Base-by-base conservation (phyloP, 2,888 invertebrate genomes). In the Caenorhabditis sulstoni region DNA sequence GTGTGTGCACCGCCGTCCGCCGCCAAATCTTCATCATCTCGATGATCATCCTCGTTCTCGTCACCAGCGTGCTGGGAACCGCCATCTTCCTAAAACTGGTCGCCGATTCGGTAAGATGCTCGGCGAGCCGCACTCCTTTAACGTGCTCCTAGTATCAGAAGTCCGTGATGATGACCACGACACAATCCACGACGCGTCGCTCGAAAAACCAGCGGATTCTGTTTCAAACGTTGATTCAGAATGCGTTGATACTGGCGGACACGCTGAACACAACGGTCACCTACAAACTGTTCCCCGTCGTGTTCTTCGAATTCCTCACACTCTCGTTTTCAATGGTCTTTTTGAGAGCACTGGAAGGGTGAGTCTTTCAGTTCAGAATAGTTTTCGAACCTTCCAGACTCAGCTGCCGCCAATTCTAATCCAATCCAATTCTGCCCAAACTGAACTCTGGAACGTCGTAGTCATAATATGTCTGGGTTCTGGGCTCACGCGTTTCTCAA, bases 261-360 rank as follows among this genome's bases (percentile, higher is more conserved):
- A 75, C 64, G 20, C 39, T 67, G 22, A 75, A 75, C 37, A 75
- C 75, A 14, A 75, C 67, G 2, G 41, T 62, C 14, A 75, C 75
- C 18, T 75, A 62, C 11, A 53, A 62, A 23, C 12, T 75, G 23
- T 67, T 58, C 45, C 67, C 67, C 5, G 67, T 61, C 1, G 20
- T 55, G 3, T 75, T 67, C 29, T 75, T 75, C 37, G 67, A 67
- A 44, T 75, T 75, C 44, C 49, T 67, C 14, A 67, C 67, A 4
- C 39, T 75, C 18, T 66, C 66, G 1, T 67, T 67, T n/a, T 75
- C 75, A 18, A 67, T 75, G 58, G 75, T 75, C 11, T 75, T 75
- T 52, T 18, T 67, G 12, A 45, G 67, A 57, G 62, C 61, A 11
- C 4, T 75, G 18, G 75, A 75, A 35, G 75, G 75, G 67, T 75